phyloP scores from a whole-genome alignment of 1,140 invertebrate genomes.

The Magallana gigas region DNA sequence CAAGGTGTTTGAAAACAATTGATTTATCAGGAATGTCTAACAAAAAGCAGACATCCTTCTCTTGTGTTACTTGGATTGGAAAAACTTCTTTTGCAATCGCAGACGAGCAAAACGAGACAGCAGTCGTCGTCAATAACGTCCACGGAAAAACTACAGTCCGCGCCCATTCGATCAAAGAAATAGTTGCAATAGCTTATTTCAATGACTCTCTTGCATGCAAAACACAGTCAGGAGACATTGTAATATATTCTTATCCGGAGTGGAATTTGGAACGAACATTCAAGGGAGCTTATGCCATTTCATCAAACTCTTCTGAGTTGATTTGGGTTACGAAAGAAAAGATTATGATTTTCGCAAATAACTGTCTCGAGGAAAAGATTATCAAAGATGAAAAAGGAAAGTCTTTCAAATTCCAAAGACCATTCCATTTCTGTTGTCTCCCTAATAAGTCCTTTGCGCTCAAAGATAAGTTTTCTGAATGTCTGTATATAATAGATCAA shows the following conservation, averaged over 20 bases:
- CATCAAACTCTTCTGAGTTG: background rate
- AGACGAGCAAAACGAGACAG: background rate
- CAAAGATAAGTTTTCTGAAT: background rate
- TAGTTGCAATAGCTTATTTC: background rate
- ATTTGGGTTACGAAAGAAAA: conserved; percentile 17
- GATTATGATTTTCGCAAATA: background rate
- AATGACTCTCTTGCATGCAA: background rate
- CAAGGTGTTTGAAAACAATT: background rate
- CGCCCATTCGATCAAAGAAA: background rate
- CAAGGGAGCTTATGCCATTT: background rate
- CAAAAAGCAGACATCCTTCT: too few relatives aligned
- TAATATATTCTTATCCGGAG: background rate
- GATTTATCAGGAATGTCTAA: too few relatives aligned
- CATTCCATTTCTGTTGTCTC: background rate
- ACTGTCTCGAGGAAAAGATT: background rate
- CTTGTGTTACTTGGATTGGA: too few relatives aligned
- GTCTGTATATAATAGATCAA: background rate
- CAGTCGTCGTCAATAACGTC: background rate
- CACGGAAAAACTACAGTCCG: background rate
- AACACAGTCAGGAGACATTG: background rate
- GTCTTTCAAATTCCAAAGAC: background rate
- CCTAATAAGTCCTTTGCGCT: background rate
- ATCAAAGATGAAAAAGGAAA: background rate
- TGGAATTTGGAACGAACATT: background rate
- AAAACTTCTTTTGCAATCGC: background rate